Base-by-base conservation (phyloP, 2,888 invertebrate genomes). In the Onthophagus sagittarius region DNA sequence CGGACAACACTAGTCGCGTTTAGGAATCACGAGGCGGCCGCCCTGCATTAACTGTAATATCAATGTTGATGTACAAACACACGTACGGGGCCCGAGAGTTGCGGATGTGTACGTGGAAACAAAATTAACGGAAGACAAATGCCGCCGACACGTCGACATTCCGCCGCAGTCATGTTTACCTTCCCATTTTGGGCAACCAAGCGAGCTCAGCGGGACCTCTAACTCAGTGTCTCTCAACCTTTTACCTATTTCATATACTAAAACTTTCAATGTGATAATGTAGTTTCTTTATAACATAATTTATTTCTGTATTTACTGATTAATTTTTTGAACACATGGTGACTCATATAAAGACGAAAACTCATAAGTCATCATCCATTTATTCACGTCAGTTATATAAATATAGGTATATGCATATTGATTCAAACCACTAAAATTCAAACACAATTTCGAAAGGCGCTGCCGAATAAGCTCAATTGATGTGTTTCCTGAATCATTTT, bases 81-180 rank as follows among this genome's bases (percentile, higher is more conserved):
- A 31, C 31, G 31, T 31, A 67, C 67, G 31, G n/a, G 39, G 39
- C 39, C 23, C 39, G 39, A 53, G 39, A 53, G 39, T 53, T 53
- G 39, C 67, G 31, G 67, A n/a, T 32, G 67, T 53, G 67, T 67
- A 67, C 32, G 67, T 32, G 67, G 67, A 67, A 67, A 67, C 72
- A 69, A 72, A 73, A 73, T 73, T 73, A 73, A 73, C 71, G 64
- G 65, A 73, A 73, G 73, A 73, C 73, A 71, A 71, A 71, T 65
- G 71, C 65, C 70, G 31, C 9, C 9, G 39, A 70, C 70, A 71
- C 39, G 70, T 53, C 63, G 53, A 70, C 63, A 53, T 14, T 32
- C 11, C 63, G 70, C 74, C 74, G 62, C 72, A 74, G 72, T 74
- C 70, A 72, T 74, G 72, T 74, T 74, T 74, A 74, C 74, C 74